phyloP scores from a whole-genome alignment of 2,888 invertebrate genomes.

The Rhagophthalmus giganteus region DNA sequence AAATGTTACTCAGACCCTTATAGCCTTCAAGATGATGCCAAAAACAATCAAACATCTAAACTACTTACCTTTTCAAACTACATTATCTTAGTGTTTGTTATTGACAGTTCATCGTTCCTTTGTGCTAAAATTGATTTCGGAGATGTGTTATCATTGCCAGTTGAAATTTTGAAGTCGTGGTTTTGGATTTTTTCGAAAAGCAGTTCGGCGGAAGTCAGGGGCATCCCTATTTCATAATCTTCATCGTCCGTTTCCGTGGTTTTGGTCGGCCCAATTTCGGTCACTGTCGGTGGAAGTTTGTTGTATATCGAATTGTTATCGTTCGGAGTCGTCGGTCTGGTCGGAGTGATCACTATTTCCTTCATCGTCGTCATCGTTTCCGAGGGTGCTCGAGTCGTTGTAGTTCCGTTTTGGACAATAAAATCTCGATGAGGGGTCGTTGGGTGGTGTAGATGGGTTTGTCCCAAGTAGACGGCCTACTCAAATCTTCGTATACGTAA shows the following conservation, averaged over 20 bases:
- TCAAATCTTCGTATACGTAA: constrained; percentile 63
- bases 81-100: too few species aligned
- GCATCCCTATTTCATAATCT: constrained; percentile 11
- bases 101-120: too few species aligned
- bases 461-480: constrained; percentile 52
- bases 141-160: not conserved
- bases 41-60: too few species aligned
- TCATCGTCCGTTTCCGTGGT: not conserved
- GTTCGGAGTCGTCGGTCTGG: not conserved
- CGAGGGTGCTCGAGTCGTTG: not conserved
- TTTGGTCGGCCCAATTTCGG: not conserved
- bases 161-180: not conserved
- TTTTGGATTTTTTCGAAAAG: constrained; percentile 23
- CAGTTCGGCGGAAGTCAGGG: constrained; percentile 5
- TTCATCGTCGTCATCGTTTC: not conserved
- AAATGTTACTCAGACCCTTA: too few species aligned
- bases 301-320: not conserved
- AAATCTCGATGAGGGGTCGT: too few species aligned
- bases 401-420: constrained; percentile 2
- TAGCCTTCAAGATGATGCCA: too few species aligned
- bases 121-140: too few species aligned
- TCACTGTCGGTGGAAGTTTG: not conserved
- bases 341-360: not conserved
- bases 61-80: too few species aligned
- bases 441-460: constrained; percentile 44